Conservation (phyloP, 2,888 invertebrate species). For the Gastracanthus pulcherrimus region DNA sequence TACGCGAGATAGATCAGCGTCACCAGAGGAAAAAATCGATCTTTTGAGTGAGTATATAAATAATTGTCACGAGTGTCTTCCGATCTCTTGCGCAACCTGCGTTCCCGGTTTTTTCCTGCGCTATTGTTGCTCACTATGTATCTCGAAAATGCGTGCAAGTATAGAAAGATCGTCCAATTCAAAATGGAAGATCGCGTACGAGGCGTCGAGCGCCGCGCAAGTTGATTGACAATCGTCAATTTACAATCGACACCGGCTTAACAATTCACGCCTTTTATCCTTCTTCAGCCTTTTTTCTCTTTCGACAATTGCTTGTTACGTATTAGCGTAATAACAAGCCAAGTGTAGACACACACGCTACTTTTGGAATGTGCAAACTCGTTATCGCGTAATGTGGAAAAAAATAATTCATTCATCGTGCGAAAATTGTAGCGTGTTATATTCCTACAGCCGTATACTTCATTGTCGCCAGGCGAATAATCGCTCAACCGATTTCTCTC, state of each 20-base stretch:
- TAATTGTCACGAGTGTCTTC: neutral
- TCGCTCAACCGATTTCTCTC: neutral
- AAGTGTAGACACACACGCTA: slow-evolving; percentile 2
- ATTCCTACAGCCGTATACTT: neutral
- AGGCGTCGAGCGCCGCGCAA: no score
- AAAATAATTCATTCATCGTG: neutral
- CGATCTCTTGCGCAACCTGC: neutral
- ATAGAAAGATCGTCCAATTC: neutral
- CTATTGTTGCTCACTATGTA: neutral
- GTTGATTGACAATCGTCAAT: neutral
- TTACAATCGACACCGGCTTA: neutral
- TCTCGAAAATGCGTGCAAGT: neutral
- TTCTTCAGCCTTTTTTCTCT: neutral
- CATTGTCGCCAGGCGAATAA: neutral
- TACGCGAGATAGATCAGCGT: no score
- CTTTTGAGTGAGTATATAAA: neutral
- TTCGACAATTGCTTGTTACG: neutral
- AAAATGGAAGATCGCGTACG: neutral
- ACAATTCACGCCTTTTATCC: neutral
- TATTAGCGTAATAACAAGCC: neutral
- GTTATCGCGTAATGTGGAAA: neutral
- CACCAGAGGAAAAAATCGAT: neutral
- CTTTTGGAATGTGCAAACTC: neutral
- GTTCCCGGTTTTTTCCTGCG: neutral
- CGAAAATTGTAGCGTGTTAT: neutral